Conservation (phyloP, 2,888 invertebrate genomes). For the Endomychus coccineus region DNA sequence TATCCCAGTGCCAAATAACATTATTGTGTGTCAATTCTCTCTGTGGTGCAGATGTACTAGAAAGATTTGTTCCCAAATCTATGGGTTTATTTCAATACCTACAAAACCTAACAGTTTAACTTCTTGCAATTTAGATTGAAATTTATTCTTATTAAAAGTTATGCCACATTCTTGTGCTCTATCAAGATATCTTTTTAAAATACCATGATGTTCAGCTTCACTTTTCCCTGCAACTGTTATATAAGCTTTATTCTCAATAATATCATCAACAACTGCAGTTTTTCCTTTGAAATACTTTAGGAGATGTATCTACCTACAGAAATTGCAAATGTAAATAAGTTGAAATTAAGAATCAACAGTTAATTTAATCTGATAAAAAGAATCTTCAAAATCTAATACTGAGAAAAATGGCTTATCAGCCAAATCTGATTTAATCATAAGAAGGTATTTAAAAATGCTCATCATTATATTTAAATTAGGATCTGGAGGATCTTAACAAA, state of each 20-base stretch:
- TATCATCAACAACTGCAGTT: constrained; percentile 6
- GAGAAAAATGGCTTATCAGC: constrained; percentile 6
- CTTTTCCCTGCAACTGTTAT: constrained; percentile 2
- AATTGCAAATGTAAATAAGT: constrained; percentile 8
- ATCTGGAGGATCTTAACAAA: constrained; percentile 11
- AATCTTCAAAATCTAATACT: constrained; percentile 11
- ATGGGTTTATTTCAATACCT: constrained; percentile 6
- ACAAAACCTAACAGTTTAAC: constrained; percentile 8
- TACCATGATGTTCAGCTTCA: constrained; percentile 4
- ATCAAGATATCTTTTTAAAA: constrained; percentile 1
- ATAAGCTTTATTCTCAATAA: constrained; percentile 8
- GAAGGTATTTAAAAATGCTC: constrained; percentile 11
- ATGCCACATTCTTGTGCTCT: constrained; percentile 1
- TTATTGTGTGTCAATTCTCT: constrained; percentile 7
- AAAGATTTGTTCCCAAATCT: constrained; percentile 6
- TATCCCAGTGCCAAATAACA: constrained; percentile 2
- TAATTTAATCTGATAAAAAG: constrained; percentile 5
- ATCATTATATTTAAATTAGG: constrained; percentile 8
- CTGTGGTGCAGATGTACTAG: constrained; percentile 2
- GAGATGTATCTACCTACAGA: constrained; percentile 7
- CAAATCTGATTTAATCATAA: constrained; percentile 9
- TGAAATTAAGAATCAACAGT: constrained; percentile 2
- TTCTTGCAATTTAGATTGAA: constrained; percentile 6
- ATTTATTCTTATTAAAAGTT: constrained; percentile 7
- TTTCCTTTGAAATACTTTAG: constrained; percentile 6